Evolutionary conservation across 2,888 invertebrate species (phyloP).

Genomic region (Diaperis boleti): DNA sequence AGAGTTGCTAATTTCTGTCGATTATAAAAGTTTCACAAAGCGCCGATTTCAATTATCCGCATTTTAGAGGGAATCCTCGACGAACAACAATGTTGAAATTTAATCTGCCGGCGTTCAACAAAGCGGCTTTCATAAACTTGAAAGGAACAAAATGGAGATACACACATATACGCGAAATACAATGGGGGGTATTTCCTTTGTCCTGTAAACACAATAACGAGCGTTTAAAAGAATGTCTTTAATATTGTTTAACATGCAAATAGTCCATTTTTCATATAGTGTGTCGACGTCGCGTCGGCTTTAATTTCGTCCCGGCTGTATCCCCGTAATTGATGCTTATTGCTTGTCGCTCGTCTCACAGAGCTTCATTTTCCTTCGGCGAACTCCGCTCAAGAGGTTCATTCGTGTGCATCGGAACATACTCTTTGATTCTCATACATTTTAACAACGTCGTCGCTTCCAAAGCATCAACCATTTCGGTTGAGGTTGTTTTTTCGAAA

Average conservation of each 20-base stretch:
- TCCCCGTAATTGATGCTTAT: constrained; percentile 32
- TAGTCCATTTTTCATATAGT: constrained; percentile 34
- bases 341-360: constrained; percentile 31
- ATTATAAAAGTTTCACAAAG: constrained; percentile 33
- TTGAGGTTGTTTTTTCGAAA: neutral
- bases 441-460: constrained; percentile 10
- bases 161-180: constrained; percentile 37
- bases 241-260: constrained; percentile 45
- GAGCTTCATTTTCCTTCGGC: constrained; percentile 13
- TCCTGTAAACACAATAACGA: constrained; percentile 41
- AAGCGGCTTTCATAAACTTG: constrained; percentile 42
- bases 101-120: constrained; percentile 43
- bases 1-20: constrained; percentile 31
- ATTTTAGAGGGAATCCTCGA: constrained; percentile 35
- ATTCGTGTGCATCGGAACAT: neutral
- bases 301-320: constrained; percentile 18
- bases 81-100: constrained; percentile 43
- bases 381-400: neutral
- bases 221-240: constrained; percentile 44
- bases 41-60: constrained; percentile 41
- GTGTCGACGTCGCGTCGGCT: constrained; percentile 11
- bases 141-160: constrained; percentile 43
- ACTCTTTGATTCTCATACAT: constrained; percentile 16
- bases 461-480: neutral
- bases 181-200: constrained; percentile 41